phyloP scores from a whole-genome alignment of 2,888 invertebrate genomes.

The Tribolium freemani region DNA sequence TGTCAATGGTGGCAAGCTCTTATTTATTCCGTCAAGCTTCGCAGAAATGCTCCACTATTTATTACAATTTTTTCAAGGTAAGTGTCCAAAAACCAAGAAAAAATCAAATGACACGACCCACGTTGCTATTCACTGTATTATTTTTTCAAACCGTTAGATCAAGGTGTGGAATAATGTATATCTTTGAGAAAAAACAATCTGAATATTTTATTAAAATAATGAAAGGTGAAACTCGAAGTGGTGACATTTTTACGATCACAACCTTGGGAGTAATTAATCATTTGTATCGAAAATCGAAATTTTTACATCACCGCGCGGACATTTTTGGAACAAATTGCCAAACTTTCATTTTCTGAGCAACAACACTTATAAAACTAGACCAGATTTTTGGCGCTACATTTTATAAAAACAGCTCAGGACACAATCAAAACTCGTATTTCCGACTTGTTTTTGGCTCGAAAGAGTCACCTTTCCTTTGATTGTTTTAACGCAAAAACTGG shows the following conservation, averaged over 20 bases:
- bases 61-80: too few species aligned
- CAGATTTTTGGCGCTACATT: too few species aligned
- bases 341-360: constrained; percentile 13
- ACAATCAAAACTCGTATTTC: too few species aligned
- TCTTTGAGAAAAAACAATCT: constrained; percentile 16
- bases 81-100: too few species aligned
- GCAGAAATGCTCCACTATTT: too few species aligned
- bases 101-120: constrained; percentile 19
- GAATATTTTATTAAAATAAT: constrained; percentile 24
- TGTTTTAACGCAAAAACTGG: too few species aligned
- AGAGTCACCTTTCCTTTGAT: too few species aligned
- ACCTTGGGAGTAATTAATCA: neutral
- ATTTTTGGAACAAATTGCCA: constrained; percentile 18
- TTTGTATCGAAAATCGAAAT: constrained; percentile 11
- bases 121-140: constrained; percentile 24
- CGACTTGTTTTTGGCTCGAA: too few species aligned
- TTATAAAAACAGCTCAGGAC: too few species aligned
- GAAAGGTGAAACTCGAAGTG: constrained; percentile 18
- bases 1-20: constrained; percentile 56
- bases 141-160: constrained; percentile 24
- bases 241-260: constrained; percentile 15
- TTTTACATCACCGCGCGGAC: constrained; percentile 19
- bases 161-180: constrained; percentile 35
- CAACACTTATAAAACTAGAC: neutral
- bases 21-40: neutral